Evolutionary conservation across 2,797 vertebrate species (phyloP).

Genomic region (Myotis pilosus): DNA sequence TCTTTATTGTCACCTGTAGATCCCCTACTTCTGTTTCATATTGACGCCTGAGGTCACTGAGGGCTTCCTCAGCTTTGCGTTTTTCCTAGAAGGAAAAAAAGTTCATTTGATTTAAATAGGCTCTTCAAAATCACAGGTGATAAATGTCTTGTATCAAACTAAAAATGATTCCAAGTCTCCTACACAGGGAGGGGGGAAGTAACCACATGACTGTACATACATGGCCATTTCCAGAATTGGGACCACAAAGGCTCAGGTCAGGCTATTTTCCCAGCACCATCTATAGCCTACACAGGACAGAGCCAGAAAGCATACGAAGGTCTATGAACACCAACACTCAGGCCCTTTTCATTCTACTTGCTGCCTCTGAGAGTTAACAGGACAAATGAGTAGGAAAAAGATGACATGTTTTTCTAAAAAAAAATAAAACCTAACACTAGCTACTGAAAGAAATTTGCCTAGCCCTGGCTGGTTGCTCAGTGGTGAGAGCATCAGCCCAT

Average conservation of each 20-base stretch:
- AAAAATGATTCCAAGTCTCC: neutral
- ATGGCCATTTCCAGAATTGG: neutral
- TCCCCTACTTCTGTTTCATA: conserved; percentile 94
- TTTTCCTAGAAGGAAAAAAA: conserved; percentile 86
- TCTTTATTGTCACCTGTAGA: conserved; percentile 94
- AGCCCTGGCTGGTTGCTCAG: no score
- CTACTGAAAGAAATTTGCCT: neutral
- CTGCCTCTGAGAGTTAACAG: neutral
- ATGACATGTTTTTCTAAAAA: neutral
- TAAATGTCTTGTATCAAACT: neutral
- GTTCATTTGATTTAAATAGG: neutral
- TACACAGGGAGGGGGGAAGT: neutral
- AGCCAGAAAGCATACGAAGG: neutral
- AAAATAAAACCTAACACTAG: neutral
- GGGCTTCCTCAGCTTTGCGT: conserved; percentile 87
- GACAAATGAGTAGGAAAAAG: neutral
- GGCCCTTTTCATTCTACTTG: neutral
- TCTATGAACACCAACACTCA: neutral
- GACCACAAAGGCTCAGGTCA: neutral
- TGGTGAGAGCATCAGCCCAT: no score
- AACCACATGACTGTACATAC: neutral
- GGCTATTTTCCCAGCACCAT: neutral
- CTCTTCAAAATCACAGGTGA: neutral
- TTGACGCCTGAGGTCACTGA: conserved; percentile 87
- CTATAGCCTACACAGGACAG: neutral